Conservation (phyloP, 1,140 invertebrate genomes). For the Papilio glaucus region DNA sequence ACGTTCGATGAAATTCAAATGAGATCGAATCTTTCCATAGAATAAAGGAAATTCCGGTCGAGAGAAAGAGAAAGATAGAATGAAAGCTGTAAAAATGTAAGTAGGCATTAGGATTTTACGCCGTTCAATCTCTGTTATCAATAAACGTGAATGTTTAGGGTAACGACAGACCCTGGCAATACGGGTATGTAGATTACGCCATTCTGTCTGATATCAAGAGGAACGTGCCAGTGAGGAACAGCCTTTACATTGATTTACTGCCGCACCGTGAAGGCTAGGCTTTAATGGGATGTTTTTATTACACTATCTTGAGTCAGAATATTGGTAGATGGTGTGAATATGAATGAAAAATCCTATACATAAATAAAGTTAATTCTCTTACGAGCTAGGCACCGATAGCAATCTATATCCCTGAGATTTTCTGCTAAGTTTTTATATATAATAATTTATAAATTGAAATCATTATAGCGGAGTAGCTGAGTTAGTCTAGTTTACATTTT, state of each 20-base stretch:
- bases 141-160: conserved; percentile 22
- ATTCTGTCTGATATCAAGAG: conserved; percentile 1
- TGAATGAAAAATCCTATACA: too few species aligned
- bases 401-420: too few species aligned
- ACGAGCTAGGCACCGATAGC: too few species aligned
- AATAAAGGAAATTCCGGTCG: not conserved
- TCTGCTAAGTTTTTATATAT: too few species aligned
- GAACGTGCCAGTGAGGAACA: conserved; percentile 15
- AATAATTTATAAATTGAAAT: too few species aligned
- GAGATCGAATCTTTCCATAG: not conserved
- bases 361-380: too few species aligned
- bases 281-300: not conserved
- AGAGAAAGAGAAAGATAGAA: not conserved
- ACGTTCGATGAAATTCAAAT: not conserved
- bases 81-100: conserved; percentile 10
- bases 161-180: conserved; percentile 10
- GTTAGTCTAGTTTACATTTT: too few species aligned
- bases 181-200: conserved; percentile 19
- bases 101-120: conserved; percentile 10
- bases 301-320: not conserved
- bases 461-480: too few species aligned
- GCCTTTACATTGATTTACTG: not conserved
- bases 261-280: not conserved
- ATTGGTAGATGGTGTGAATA: not conserved
- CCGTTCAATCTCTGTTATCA: conserved; percentile 22